Evolutionary conservation across 2,113 vertebrate genomes (phyloP).

Genomic region (Salvelinus namaycush): DNA sequence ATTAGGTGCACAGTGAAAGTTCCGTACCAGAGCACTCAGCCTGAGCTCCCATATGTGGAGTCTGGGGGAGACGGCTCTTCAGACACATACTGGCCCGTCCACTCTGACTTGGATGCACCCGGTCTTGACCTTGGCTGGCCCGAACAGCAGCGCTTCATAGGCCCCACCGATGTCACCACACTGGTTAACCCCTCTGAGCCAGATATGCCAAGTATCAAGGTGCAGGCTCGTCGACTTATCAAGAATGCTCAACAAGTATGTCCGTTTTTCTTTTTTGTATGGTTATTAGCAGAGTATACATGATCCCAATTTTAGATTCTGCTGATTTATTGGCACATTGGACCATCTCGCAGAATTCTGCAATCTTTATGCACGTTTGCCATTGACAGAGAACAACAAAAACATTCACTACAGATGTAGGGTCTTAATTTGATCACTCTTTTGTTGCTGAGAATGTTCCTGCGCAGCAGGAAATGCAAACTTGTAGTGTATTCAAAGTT

Average conservation of each 20-base stretch:
- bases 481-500: too few species aligned
- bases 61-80: constrained; percentile 83
- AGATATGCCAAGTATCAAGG: constrained; percentile 93
- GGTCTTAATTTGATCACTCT: too few species aligned
- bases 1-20: constrained; percentile 79
- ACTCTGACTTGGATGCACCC: constrained; percentile 89
- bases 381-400: too few species aligned
- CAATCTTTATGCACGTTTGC: too few species aligned
- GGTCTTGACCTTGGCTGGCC: constrained; percentile 96
- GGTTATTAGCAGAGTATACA: too few species aligned
- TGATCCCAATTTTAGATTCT: too few species aligned
- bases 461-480: too few species aligned
- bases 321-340: too few species aligned
- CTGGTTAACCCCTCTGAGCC: constrained; percentile 88
- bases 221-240: constrained; percentile 91
- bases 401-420: too few species aligned
- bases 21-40: constrained; percentile 69
- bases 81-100: constrained; percentile 94
- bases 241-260: constrained; percentile 88
- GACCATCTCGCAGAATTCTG: too few species aligned
- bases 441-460: too few species aligned
- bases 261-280: background rate
- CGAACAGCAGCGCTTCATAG: constrained; percentile 81
- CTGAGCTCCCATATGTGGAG: constrained; percentile 63
- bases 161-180: constrained; percentile 89